phyloP scores from a whole-genome alignment of 2,888 invertebrate species.

The Cryptus viduatorius region DNA sequence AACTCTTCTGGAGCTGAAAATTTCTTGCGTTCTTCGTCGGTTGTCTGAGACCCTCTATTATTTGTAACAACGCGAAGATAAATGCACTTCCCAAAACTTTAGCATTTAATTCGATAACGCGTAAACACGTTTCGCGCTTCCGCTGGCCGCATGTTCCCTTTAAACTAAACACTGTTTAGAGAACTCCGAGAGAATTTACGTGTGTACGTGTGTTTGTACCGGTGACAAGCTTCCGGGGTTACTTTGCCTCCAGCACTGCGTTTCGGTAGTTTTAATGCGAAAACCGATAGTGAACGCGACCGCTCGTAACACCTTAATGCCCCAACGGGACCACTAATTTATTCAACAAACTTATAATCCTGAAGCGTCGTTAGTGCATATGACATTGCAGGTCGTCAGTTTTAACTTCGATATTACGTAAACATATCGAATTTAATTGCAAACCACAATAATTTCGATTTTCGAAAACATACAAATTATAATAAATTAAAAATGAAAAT shows the following conservation, averaged over 20 bases:
- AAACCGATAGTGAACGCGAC: not conserved
- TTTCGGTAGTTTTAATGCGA: conserved; percentile 7
- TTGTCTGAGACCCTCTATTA: not conserved
- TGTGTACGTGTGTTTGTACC: not conserved
- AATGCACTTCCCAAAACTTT: conserved; percentile 16
- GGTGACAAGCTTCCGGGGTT: conserved; percentile 7
- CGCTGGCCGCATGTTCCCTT: not conserved
- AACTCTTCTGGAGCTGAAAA: not conserved
- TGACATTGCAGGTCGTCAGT: too few species aligned
- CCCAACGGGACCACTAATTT: conserved; percentile 13
- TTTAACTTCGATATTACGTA: not conserved
- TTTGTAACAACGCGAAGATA: conserved; percentile 4
- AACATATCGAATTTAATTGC: not conserved
- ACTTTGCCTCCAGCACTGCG: not conserved
- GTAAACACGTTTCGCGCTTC: conserved; percentile 34
- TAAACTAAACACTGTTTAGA: not conserved
- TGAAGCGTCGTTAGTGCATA: not conserved
- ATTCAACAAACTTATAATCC: conserved; percentile 19
- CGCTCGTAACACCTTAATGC: conserved; percentile 6
- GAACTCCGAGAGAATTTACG: not conserved
- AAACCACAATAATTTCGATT: not conserved
- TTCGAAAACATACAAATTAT: too few species aligned
- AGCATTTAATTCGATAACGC: conserved; percentile 21
- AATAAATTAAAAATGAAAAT: too few species aligned
- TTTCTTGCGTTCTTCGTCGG: not conserved